These are phyloP conservation scores for Calyptomena viridis DNA, from an alignment of 2,113 vertebrate genomes.

Conservation along the genomic window DNA sequence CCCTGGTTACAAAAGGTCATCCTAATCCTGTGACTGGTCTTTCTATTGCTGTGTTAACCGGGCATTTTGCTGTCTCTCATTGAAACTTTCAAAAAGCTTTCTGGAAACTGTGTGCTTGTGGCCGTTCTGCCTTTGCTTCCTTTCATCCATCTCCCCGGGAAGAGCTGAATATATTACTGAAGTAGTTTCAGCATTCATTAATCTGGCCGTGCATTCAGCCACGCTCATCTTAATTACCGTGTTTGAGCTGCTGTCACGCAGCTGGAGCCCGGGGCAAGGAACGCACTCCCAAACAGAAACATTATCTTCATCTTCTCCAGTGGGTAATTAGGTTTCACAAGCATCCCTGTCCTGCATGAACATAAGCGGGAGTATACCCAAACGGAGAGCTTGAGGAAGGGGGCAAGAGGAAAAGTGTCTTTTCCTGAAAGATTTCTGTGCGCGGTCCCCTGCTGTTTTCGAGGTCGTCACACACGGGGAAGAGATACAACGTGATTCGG, in stretches of 20 bases:
- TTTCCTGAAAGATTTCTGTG: not conserved
- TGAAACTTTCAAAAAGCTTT: constrained; percentile 33
- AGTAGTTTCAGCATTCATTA: not conserved
- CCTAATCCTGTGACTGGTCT: not conserved
- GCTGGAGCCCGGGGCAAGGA: constrained; percentile 5
- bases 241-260: constrained; percentile 25
- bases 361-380: not conserved
- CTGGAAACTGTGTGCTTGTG: not conserved
- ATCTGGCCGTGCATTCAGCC: not conserved
- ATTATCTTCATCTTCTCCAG: not conserved
- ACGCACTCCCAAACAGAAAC: not conserved
- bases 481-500: not conserved
- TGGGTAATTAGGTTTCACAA: constrained; percentile 35
- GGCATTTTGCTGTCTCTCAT: not conserved
- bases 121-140: not conserved
- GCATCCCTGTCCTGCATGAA: not conserved
- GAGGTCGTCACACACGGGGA: not conserved
- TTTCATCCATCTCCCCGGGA: not conserved
- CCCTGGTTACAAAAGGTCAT: constrained; percentile 23
- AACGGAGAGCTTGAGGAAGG: not conserved
- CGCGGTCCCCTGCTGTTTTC: not conserved
- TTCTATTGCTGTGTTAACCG: not conserved
- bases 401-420: not conserved
- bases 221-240: not conserved
- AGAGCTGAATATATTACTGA: not conserved